Evolutionary conservation across 2,888 invertebrate species (phyloP), one percentile per base, ranked within the genome.

Genomic region (Nomada ferruginata): DNA sequence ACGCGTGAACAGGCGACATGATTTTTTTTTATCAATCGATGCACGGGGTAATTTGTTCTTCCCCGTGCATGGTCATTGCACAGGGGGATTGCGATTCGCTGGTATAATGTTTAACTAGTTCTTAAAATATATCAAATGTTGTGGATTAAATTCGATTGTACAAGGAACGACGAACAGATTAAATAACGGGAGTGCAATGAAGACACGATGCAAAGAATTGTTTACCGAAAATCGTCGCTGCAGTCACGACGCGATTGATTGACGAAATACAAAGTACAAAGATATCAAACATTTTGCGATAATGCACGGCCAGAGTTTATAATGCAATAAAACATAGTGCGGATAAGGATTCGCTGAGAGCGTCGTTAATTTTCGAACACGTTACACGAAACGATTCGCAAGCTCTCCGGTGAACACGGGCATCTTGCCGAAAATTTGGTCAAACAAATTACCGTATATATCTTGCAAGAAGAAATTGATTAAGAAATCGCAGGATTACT

Each of bases 331-430:
- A 83, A 64, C 76, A 72, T 82, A 73, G 82, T 11, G 76, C 53
- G 60, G 81, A 83, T 82, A 82, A 82, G 82, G 75, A 79, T 82
- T 75, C 83, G 78, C 78, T 82, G 83, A 82, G 76, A 83, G 83
- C 83, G 75, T 82, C 83, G 82, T 78, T 83, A 83, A 83, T 83
- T 83, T 79, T 72, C 77, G 73, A 57, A 57, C 79, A 72, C 73
- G 82, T 77, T 78, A 76, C 64, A 52, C 55, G 47, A 59, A 53
- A 52, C 72, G 82, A 76, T 82, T 76, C 82, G 69, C 82, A 72
- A 81, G 76, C 72, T 29, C 57, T 36, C 59, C 59, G 76, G 29
- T 9, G 44, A 53, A 81, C 71, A 29, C 47, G 79, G 79, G 68
- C 80, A 68, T 80, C 80, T 79, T 80, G 79, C 55, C 55, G 55